phyloP scores from a whole-genome alignment of 2,797 vertebrate genomes.

The Muraenolepis orangiensis region DNA sequence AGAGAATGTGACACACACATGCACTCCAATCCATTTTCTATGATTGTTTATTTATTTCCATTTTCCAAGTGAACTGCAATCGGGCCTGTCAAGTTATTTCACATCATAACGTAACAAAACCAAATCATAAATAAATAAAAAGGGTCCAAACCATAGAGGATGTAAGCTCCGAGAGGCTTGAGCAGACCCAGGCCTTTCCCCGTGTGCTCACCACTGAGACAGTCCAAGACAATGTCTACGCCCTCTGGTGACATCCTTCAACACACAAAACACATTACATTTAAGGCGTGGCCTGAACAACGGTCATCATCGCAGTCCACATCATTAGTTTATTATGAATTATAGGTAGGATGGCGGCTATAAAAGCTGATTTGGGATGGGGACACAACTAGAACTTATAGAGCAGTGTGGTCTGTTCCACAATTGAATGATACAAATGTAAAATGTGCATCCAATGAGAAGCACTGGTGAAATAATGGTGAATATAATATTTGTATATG shows the following conservation, averaged over 20 bases:
- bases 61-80: background rate
- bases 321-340: background rate
- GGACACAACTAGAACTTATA: background rate
- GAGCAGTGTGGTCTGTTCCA: background rate
- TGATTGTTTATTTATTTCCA: background rate
- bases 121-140: background rate
- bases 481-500: background rate
- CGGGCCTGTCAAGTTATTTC: background rate
- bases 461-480: background rate
- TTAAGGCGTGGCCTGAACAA: background rate
- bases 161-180: slow-evolving; percentile 94
- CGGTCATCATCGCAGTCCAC: background rate
- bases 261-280: slow-evolving; percentile 31
- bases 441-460: background rate
- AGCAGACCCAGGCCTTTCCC: slow-evolving; percentile 92
- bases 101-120: background rate
- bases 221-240: slow-evolving; percentile 95
- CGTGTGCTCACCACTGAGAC: slow-evolving; percentile 95
- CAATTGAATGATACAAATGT: background rate
- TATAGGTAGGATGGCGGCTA: background rate
- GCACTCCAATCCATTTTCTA: background rate
- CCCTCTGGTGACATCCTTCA: slow-evolving; percentile 92
- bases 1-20: background rate
- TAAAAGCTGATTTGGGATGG: background rate
- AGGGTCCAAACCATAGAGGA: slow-evolving; percentile 90